Percentiles rank a stretch among this genome's conserved stretches.
Conservation (phyloP, 2,888 invertebrate genomes). For the Bembecia ichneumoniformis region DNA sequence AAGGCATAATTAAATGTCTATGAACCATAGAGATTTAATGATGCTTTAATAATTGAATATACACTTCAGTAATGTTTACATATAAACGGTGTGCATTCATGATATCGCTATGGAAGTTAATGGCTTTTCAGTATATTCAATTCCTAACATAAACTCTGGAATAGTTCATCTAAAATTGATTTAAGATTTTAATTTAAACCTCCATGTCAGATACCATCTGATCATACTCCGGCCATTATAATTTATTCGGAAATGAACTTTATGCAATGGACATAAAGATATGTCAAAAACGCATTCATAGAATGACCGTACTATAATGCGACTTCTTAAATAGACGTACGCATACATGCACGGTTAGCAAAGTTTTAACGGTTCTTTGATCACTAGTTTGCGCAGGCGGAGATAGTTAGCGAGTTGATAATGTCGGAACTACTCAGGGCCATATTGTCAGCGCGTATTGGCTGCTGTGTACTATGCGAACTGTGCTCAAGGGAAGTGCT, state of each 20-base stretch:
- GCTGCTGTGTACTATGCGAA: constrained; percentile 13
- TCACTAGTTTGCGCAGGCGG: constrained; percentile 11
- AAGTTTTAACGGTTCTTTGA: constrained; percentile 26
- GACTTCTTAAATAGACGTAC: constrained; percentile 27
- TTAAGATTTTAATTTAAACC: constrained; percentile 24
- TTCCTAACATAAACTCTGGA: not conserved
- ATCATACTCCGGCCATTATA: too few relatives aligned
- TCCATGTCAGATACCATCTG: constrained; percentile 29
- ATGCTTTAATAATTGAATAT: too few relatives aligned
- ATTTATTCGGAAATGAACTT: too few relatives aligned
- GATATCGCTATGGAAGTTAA: too few relatives aligned
- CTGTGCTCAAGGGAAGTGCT: constrained; percentile 45
- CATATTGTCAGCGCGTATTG: constrained; percentile 35
- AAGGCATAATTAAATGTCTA: too few relatives aligned
- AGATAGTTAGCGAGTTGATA: constrained; percentile 30
- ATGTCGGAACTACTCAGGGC: constrained; percentile 21
- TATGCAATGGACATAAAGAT: too few relatives aligned
- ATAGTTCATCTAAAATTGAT: constrained; percentile 3
- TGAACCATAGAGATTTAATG: too few relatives aligned
- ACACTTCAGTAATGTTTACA: too few relatives aligned
- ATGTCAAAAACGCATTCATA: too few relatives aligned
- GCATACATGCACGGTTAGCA: constrained; percentile 21
- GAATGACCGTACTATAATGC: too few relatives aligned
- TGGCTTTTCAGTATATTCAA: too few relatives aligned
- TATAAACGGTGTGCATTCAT: too few relatives aligned